Conservation (phyloP, 2,113 vertebrate species). For the Anarrhichthys ocellatus region DNA sequence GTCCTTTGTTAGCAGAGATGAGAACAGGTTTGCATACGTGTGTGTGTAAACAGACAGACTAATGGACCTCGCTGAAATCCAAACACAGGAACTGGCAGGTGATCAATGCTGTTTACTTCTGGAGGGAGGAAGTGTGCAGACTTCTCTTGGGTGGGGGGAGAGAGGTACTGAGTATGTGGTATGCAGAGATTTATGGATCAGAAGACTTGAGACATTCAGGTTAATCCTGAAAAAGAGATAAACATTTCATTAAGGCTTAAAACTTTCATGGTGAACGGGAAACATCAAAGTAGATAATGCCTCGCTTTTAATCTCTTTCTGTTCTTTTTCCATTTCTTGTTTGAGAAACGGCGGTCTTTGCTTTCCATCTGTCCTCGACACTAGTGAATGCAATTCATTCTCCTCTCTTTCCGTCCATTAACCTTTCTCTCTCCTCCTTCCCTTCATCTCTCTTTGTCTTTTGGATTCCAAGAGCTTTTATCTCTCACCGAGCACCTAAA, state of each 20-base stretch:
- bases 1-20: constrained; percentile 59
- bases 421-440: not conserved
- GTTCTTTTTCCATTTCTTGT: not conserved
- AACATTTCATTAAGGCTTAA: constrained; percentile 31
- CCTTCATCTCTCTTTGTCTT: not conserved
- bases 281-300: constrained; percentile 31
- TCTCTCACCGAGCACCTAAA: not conserved
- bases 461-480: not conserved
- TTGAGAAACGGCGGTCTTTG: not conserved
- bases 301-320: constrained; percentile 8
- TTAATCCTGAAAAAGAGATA: constrained; percentile 29
- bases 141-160: constrained; percentile 2
- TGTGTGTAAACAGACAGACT: constrained; percentile 72
- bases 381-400: not conserved
- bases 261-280: constrained; percentile 13
- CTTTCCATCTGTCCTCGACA: not conserved
- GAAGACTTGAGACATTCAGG: constrained; percentile 16
- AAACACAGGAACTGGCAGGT: constrained; percentile 75
- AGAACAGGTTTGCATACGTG: constrained; percentile 33
- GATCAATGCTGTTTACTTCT: constrained; percentile 71
- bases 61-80: constrained; percentile 75
- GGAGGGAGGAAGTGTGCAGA: constrained; percentile 35
- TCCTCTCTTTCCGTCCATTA: not conserved
- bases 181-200: constrained; percentile 28
- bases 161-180: not conserved